phyloP scores from a whole-genome alignment of 1,140 invertebrate genomes.

The Achroia grisella region DNA sequence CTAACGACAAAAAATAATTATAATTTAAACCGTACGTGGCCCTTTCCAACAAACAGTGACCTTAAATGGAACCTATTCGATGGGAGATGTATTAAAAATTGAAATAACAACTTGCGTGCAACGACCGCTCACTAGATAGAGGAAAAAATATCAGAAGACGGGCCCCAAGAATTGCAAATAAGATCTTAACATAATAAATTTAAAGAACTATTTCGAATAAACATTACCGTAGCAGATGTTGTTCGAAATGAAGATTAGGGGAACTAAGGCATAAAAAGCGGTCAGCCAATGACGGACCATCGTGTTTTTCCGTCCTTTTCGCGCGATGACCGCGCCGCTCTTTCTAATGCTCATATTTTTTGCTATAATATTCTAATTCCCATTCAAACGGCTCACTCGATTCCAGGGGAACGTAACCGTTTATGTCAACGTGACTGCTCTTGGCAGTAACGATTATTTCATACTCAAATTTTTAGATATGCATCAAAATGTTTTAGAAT shows the following conservation, averaged over 20 bases:
- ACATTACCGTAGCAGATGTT: constrained; percentile 63
- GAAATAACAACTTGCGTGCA: constrained; percentile 50
- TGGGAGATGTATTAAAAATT: constrained; percentile 61
- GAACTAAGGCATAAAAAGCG: constrained; percentile 71
- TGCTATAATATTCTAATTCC: constrained; percentile 71
- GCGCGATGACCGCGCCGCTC: constrained; percentile 31
- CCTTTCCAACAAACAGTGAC: constrained; percentile 38
- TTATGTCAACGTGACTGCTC: constrained; percentile 9
- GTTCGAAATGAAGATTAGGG: constrained; percentile 69
- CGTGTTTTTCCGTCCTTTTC: constrained; percentile 37
- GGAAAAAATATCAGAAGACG: constrained; percentile 40
- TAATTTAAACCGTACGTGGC: constrained; percentile 32
- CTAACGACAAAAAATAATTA: constrained; percentile 40
- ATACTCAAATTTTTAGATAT: no score
- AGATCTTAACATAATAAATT: constrained; percentile 52
- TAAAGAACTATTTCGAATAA: constrained; percentile 65
- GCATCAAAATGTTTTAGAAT: no score
- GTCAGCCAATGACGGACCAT: constrained; percentile 53
- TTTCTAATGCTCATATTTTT: constrained; percentile 72
- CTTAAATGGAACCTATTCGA: constrained; percentile 53
- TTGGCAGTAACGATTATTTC: no score
- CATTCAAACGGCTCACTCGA: constrained; percentile 65
- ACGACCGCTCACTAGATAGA: constrained; percentile 40
- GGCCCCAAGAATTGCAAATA: constrained; percentile 38
- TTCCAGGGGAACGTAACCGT: constrained; percentile 61